Evolutionary conservation across 2,888 invertebrate genomes (phyloP).

Genomic region (Tenthredo amoena): DNA sequence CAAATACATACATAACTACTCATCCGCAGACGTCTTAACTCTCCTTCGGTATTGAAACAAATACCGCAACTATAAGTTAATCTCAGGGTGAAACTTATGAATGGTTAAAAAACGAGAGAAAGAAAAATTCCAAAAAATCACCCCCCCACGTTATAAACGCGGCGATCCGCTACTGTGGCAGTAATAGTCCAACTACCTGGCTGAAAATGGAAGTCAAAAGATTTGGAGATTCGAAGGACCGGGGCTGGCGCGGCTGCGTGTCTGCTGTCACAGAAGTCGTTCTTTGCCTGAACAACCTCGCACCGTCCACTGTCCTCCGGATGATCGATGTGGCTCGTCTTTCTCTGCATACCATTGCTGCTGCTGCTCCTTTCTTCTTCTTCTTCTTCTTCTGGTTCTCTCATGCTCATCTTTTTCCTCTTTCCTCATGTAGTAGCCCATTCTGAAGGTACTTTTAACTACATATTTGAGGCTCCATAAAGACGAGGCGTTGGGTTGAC

Average conservation of each 20-base stretch:
- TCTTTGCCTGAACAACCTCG: conserved; percentile 53
- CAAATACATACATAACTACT: conserved; percentile 51
- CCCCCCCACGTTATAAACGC: neutral
- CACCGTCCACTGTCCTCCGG: conserved; percentile 45
- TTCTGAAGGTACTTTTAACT: conserved; percentile 2
- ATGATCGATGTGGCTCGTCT: conserved; percentile 48
- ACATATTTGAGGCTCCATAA: neutral
- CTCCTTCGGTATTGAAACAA: conserved; percentile 33
- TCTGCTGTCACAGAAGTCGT: conserved; percentile 68
- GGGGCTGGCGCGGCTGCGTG: conserved; percentile 63
- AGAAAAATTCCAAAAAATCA: neutral
- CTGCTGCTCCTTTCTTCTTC: neutral
- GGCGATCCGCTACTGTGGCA: conserved; percentile 31
- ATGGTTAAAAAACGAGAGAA: neutral
- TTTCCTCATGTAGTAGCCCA: conserved; percentile 3
- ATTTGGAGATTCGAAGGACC: conserved; percentile 23
- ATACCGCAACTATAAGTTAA: neutral
- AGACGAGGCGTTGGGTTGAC: neutral
- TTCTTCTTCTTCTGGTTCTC: neutral
- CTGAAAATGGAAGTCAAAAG: conserved; percentile 40
- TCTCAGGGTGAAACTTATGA: neutral
- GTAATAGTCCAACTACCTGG: conserved; percentile 44
- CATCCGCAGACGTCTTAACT: conserved; percentile 58
- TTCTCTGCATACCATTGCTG: conserved; percentile 35
- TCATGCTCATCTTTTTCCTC: neutral